phyloP scores from a whole-genome alignment of 2,797 vertebrate genomes.

The Mormyrops attenuatus region DNA sequence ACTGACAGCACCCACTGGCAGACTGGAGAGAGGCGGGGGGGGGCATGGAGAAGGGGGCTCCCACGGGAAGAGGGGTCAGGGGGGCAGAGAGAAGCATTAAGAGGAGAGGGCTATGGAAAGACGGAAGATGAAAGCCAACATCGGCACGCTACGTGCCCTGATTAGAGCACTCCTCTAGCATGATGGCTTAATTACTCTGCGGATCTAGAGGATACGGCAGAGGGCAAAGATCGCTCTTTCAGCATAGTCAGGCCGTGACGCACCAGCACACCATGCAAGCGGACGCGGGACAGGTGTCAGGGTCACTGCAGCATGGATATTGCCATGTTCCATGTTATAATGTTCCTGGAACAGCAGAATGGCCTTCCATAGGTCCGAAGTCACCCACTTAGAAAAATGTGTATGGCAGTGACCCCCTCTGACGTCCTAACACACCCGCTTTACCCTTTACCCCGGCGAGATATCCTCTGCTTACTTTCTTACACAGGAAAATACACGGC shows the following conservation, averaged over 20 bases:
- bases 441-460: neutral
- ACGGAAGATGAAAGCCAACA: neutral
- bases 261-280: neutral
- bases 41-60: conserved; percentile 17
- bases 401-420: neutral
- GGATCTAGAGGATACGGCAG: neutral
- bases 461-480: neutral
- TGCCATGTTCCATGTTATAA: neutral
- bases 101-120: neutral
- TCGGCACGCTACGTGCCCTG: neutral
- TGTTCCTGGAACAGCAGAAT: neutral
- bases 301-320: neutral
- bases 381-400: neutral
- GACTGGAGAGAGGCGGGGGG: conserved; percentile 34
- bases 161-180: neutral
- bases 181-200: neutral
- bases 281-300: neutral
- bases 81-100: conserved; percentile 17
- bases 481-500: neutral
- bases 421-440: neutral
- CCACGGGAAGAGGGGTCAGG: neutral
- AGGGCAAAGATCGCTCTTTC: neutral
- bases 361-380: neutral
- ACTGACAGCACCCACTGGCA: conserved; percentile 54
- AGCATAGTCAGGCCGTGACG: neutral